Percentiles rank a stretch among this genome's conserved stretches.
Conservation (phyloP, 1,140 invertebrate species). For the Pseudomyrmex dendroicus region DNA sequence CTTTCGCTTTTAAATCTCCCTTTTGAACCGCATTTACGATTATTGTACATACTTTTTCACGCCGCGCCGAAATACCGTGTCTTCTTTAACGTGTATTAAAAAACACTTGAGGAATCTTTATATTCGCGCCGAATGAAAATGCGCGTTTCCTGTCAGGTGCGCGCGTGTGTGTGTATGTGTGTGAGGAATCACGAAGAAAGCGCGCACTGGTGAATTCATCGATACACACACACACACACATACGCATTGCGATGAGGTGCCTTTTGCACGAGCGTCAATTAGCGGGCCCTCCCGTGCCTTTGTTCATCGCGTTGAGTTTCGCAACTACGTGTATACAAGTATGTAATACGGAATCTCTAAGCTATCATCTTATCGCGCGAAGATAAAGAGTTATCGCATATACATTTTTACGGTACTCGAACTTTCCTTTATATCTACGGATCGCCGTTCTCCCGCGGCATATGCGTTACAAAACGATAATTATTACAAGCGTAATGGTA, state of each 20-base stretch:
- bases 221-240: too few relatives aligned
- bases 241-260: not conserved
- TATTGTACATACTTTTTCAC: not conserved
- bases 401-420: slow-evolving; percentile 37
- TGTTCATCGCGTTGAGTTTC: slow-evolving; percentile 21
- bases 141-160: too few relatives aligned
- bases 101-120: too few relatives aligned
- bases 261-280: slow-evolving; percentile 1
- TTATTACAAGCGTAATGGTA: slow-evolving; percentile 48
- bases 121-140: not conserved
- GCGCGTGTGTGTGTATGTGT: not conserved
- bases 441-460: slow-evolving; percentile 15
- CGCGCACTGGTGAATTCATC: not conserved
- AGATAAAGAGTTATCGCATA: slow-evolving; percentile 44
- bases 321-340: not conserved
- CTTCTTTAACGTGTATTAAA: too few relatives aligned
- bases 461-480: slow-evolving; percentile 49
- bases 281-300: not conserved
- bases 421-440: slow-evolving; percentile 1
- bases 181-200: not conserved
- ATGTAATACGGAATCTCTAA: not conserved
- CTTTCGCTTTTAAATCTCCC: too few relatives aligned
- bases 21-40: not conserved
- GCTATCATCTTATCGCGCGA: slow-evolving; percentile 31
- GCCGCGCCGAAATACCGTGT: not conserved